These are phyloP conservation scores for Anagyrus pseudococci DNA, from an alignment of 2,888 invertebrate species.

Conservation along the genomic window DNA sequence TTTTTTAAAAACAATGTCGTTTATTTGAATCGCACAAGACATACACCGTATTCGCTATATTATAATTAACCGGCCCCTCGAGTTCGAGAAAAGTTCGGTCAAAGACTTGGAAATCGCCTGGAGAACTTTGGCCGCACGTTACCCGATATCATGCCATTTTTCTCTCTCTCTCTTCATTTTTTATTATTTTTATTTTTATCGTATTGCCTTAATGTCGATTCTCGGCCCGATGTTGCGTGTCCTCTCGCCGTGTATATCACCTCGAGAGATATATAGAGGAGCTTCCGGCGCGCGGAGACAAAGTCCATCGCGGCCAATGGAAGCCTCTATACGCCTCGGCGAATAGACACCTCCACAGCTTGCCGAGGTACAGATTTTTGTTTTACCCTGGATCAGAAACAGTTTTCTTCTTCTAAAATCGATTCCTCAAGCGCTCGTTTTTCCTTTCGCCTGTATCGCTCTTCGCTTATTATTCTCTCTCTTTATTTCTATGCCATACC, in stretches of 20 bases:
- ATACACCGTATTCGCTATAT: slow-evolving; percentile 62
- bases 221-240: slow-evolving; percentile 48
- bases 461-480: neutral
- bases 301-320: too few species aligned
- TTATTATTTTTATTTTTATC: slow-evolving; percentile 42
- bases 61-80: slow-evolving; percentile 55
- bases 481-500: neutral
- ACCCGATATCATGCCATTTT: slow-evolving; percentile 48
- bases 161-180: too few species aligned
- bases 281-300: too few species aligned
- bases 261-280: too few species aligned
- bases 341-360: slow-evolving; percentile 35
- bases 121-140: slow-evolving; percentile 45
- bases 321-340: slow-evolving; percentile 10
- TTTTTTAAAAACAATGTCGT: slow-evolving; percentile 62
- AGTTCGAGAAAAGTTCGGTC: slow-evolving; percentile 47
- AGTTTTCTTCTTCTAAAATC: slow-evolving; percentile 54
- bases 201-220: slow-evolving; percentile 60
- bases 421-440: slow-evolving; percentile 42
- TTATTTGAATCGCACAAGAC: slow-evolving; percentile 63
- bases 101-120: slow-evolving; percentile 44
- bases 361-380: slow-evolving; percentile 52
- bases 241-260: too few species aligned
- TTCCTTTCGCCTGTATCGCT: neutral
- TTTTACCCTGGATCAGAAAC: slow-evolving; percentile 59